Evolutionary conservation across 2,797 vertebrate species (phyloP).

Genomic region (Choloepus didactylus): DNA sequence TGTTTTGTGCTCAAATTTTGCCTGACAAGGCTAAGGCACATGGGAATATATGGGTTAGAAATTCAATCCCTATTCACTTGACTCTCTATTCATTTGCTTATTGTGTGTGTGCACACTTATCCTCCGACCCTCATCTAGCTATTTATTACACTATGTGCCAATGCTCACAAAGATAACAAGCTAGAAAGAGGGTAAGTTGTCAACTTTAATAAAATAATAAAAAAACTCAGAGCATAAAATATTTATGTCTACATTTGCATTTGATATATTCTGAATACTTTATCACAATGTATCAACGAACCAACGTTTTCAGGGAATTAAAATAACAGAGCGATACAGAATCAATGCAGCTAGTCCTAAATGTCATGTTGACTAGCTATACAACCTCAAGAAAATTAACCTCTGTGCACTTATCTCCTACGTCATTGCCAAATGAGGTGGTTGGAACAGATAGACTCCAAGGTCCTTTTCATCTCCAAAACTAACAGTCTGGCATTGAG

Average conservation of each 20-base stretch:
- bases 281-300: neutral
- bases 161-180: too few relatives aligned
- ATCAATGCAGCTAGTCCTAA: neutral
- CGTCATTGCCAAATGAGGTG: neutral
- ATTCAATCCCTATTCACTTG: too few relatives aligned
- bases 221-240: neutral
- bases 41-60: too few relatives aligned
- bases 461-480: neutral
- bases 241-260: neutral
- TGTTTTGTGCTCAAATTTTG: too few relatives aligned
- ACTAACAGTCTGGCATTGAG: too few relatives aligned
- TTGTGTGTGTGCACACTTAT: too few relatives aligned
- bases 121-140: too few relatives aligned
- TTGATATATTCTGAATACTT: neutral
- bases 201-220: neutral
- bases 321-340: neutral
- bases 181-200: too few relatives aligned
- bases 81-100: too few relatives aligned
- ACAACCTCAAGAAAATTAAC: neutral
- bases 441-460: neutral
- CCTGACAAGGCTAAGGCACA: too few relatives aligned
- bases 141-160: too few relatives aligned
- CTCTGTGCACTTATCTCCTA: neutral
- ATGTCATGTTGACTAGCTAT: neutral
- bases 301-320: neutral